A percentile compares a stretch with the other conserved stretches of the same genome.
These are phyloP conservation scores for Scortum barcoo DNA, from an alignment of 2,113 vertebrate genomes.

Conservation along the genomic window DNA sequence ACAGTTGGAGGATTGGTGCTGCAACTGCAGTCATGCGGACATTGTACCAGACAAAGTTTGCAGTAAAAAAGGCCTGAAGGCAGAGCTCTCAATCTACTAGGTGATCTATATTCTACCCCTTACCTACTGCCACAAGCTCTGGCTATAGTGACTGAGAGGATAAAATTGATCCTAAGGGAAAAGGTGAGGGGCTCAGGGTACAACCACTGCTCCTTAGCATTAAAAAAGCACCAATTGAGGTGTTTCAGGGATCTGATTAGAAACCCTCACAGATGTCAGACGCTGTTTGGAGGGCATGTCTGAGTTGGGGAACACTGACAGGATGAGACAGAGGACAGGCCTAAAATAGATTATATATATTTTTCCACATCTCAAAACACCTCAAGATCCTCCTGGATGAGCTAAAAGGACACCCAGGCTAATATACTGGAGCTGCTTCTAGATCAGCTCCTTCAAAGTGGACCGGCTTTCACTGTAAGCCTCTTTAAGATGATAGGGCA, in stretches of 20 bases:
- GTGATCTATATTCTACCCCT: slow-evolving; percentile 45
- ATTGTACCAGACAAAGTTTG: slow-evolving; percentile 18
- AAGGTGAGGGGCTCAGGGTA: slow-evolving; percentile 12
- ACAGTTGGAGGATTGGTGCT: slow-evolving; percentile 2
- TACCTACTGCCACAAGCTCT: slow-evolving; percentile 11
- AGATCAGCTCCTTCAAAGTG: not conserved
- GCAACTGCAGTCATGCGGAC: slow-evolving; percentile 11
- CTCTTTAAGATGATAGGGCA: slow-evolving; percentile 6
- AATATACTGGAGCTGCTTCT: not conserved
- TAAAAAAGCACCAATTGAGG: slow-evolving; percentile 19
- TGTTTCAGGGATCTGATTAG: slow-evolving; percentile 25
- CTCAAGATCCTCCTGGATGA: not conserved
- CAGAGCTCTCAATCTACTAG: slow-evolving; percentile 29
- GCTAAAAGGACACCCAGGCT: slow-evolving; percentile 4
- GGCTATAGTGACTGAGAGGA: slow-evolving; percentile 31
- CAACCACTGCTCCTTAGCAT: slow-evolving; percentile 31
- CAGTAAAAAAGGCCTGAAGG: slow-evolving; percentile 22
- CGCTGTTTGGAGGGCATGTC: slow-evolving; percentile 24
- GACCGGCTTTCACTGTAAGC: slow-evolving; percentile 11
- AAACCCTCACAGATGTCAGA: slow-evolving; percentile 8
- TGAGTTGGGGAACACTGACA: not conserved
- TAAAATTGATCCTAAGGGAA: slow-evolving; percentile 47
- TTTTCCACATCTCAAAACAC: not conserved
- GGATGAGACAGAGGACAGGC: slow-evolving; percentile 3
- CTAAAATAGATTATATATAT: slow-evolving; percentile 18